phyloP scores from a whole-genome alignment of 2,888 invertebrate genomes.

The Pandemis cinnamomeana region DNA sequence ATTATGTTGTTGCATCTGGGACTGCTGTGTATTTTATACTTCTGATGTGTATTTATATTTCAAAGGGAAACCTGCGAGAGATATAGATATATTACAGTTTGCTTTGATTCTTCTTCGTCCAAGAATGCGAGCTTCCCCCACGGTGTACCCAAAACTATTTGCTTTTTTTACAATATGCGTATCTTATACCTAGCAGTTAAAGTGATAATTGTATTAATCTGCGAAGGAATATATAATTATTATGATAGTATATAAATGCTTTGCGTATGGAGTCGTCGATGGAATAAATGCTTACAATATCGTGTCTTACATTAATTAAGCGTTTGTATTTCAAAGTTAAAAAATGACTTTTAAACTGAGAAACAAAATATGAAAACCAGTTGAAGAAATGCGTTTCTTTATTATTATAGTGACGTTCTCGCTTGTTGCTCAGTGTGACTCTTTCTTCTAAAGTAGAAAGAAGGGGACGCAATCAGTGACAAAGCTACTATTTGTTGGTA shows the following conservation, averaged over 20 bases:
- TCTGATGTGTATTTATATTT: constrained; percentile 28
- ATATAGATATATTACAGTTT: constrained; percentile 45
- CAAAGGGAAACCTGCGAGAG: constrained; percentile 1
- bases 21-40: constrained; percentile 54
- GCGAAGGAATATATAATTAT: too few relatives aligned
- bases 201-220: not conserved
- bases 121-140: constrained; percentile 71
- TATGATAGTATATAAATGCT: not conserved
- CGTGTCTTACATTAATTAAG: too few relatives aligned
- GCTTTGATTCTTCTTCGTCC: constrained; percentile 60
- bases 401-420: too few relatives aligned
- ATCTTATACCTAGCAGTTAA: not conserved
- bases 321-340: too few relatives aligned
- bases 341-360: too few relatives aligned
- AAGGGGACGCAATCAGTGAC: too few relatives aligned
- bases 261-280: not conserved
- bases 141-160: constrained; percentile 55
- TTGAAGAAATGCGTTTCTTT: too few relatives aligned
- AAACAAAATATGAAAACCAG: too few relatives aligned
- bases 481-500: too few relatives aligned
- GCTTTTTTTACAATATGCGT: constrained; percentile 48
- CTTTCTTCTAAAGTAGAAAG: too few relatives aligned
- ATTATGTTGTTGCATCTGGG: constrained; percentile 65
- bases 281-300: constrained; percentile 9
- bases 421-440: too few relatives aligned